phyloP scores from a whole-genome alignment of 37 sponge, comb jelly and placozoan species.

The Hormiphora californensis region DNA sequence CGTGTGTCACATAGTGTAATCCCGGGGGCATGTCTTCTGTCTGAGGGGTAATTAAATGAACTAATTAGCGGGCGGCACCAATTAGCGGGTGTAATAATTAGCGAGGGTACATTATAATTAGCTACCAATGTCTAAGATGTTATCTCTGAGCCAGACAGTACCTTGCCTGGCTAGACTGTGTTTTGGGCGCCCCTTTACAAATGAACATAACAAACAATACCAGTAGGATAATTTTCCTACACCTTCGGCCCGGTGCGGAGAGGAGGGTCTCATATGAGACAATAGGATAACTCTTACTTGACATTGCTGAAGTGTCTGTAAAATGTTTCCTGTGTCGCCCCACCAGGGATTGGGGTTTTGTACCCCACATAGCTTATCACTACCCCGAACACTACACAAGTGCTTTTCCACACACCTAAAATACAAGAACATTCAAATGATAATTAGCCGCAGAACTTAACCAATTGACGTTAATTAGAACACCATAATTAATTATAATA shows the following conservation, averaged over 20 bases:
- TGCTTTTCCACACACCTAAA: not conserved
- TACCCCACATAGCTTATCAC: slow-evolving; percentile 11
- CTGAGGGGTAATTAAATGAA: not conserved
- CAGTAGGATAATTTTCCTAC: too few relatives aligned
- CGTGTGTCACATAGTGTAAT: not conserved
- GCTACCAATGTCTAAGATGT: too few relatives aligned
- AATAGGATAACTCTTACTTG: too few relatives aligned
- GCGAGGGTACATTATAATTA: too few relatives aligned
- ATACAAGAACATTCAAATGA: not conserved
- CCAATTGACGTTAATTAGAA: not conserved
- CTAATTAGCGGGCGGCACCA: too few relatives aligned
- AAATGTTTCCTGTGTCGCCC: not conserved
- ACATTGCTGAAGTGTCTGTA: not conserved
- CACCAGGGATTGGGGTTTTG: slow-evolving; percentile 28
- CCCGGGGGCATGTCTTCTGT: slow-evolving; percentile 32
- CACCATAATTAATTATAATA: not conserved
- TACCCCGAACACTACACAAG: not conserved
- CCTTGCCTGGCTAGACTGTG: too few relatives aligned
- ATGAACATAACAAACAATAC: too few relatives aligned
- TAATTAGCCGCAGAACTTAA: not conserved
- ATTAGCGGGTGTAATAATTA: too few relatives aligned
- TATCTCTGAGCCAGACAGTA: too few relatives aligned
- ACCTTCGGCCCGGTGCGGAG: too few relatives aligned
- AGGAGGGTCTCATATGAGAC: too few relatives aligned
- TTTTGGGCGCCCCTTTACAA: too few relatives aligned